A percentile compares a stretch with the other conserved stretches of the same genome.
phyloP scores from a whole-genome alignment of 2,888 invertebrate genomes.

The Drosophila algonquin region DNA sequence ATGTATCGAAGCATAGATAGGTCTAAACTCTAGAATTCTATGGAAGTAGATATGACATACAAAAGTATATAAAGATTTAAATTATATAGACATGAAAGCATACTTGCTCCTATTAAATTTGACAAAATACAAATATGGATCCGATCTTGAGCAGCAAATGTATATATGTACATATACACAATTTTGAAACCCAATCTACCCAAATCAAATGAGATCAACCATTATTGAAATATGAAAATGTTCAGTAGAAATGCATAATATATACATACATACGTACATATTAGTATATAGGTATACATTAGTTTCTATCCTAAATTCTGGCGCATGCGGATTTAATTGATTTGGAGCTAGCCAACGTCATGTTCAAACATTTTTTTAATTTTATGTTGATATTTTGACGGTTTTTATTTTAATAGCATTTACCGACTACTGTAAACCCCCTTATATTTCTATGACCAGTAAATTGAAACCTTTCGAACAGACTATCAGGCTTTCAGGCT shows the following conservation, averaged over 20 bases:
- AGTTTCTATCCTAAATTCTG: conserved; percentile 1
- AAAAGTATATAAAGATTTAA: conserved; percentile 35
- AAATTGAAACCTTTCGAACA: not conserved
- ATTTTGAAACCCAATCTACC: conserved; percentile 36
- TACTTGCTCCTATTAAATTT: conserved; percentile 5
- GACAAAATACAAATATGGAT: not conserved
- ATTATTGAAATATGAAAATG: conserved; percentile 39
- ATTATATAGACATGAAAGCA: conserved; percentile 38
- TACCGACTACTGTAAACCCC: conserved; percentile 1
- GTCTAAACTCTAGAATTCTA: conserved; percentile 15
- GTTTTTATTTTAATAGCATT: conserved; percentile 48
- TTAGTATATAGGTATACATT: conserved; percentile 10
- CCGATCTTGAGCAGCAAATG: not conserved
- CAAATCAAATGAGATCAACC: conserved; percentile 36
- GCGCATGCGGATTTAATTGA: conserved; percentile 10
- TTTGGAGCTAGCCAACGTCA: conserved; percentile 39
- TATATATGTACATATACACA: conserved; percentile 13
- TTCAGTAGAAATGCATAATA: conserved; percentile 36
- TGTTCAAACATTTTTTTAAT: conserved; percentile 57
- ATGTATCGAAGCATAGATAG: conserved; percentile 30
- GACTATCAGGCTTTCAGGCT: too few relatives aligned
- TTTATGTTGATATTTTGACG: conserved; percentile 61
- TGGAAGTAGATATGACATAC: conserved; percentile 39
- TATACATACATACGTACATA: conserved; percentile 1
- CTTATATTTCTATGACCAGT: too few relatives aligned